Evolutionary conservation across 2,113 vertebrate species (phyloP).

Genomic region (Aleadryas rufinucha): DNA sequence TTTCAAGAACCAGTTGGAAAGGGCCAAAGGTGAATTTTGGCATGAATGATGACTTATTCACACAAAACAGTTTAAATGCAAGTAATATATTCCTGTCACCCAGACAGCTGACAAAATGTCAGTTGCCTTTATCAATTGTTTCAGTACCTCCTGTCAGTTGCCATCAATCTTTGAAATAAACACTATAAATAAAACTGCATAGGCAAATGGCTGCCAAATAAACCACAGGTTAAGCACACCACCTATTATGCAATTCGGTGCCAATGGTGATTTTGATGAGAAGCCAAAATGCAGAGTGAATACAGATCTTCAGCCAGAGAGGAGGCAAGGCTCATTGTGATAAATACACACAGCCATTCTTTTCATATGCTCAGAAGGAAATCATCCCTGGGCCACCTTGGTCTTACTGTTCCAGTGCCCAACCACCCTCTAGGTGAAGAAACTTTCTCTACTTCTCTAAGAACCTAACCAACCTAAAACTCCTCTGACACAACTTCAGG

Average conservation of each 20-base stretch:
- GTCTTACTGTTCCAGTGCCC: not conserved
- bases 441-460: too few relatives aligned
- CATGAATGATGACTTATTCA: constrained; percentile 57
- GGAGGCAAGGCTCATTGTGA: not conserved
- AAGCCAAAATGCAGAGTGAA: not conserved
- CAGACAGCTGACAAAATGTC: constrained; percentile 63
- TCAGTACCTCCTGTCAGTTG: constrained; percentile 31
- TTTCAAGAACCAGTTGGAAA: not conserved
- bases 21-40: constrained; percentile 50
- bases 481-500: not conserved
- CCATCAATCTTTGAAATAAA: constrained; percentile 62
- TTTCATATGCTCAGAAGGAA: not conserved
- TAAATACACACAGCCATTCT: not conserved
- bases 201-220: constrained; percentile 31
- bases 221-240: not conserved
- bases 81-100: constrained; percentile 46
- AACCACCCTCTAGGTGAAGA: not conserved
- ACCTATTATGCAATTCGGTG: not conserved
- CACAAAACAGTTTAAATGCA: constrained; percentile 31
- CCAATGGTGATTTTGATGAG: not conserved
- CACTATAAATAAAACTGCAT: constrained; percentile 62
- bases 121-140: constrained; percentile 62
- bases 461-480: not conserved
- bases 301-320: not conserved
- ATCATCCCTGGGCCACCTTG: not conserved